Evolutionary conservation across 2,113 vertebrate genomes (phyloP), one percentile per base, ranked within the genome.

Genomic region (Lasiurus cinereus): DNA sequence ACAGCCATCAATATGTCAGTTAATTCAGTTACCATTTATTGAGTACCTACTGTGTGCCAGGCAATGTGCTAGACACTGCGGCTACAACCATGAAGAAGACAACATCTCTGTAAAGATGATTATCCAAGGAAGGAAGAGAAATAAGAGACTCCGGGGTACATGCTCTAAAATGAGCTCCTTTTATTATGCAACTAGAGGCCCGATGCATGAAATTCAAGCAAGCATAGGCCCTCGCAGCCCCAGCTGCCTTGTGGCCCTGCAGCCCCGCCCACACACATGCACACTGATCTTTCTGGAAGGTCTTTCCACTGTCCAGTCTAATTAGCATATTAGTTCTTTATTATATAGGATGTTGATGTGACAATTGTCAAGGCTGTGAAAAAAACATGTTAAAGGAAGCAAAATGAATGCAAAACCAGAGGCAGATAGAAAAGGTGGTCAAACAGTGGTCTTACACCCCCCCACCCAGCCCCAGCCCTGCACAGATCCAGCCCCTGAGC

Each of bases 371-470:
- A 29, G 43, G 62, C 66, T 52, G 18, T 36, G 50, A 76, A 50
- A 4, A 56, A 48, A 73, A 92, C 24, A 22, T 18, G 5, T 2
- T 80, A n/a, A 74, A 82, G 36, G 52, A 76, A 83, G 29, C 66
- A 67, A 11, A 64, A 7, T 36, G 31, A 92, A 82, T 67, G 10
- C 16, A 83, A 84, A 64, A 84, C 22, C 9, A 11, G 2, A 67
- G 15, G 22, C 64, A 73, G 24, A 48, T 2, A 74, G 43, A 14
- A 27, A 59, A 27, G 8, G 22, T 13, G 6, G 13, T 31, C 29
- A 50, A 52, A 72, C 2, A 1, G 18, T 69, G 18, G 9, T 29
- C 73, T 5, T 15, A 22, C 1, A 43, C 3, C 0, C 3, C 0
- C 15, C 22, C 0, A 62, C 14, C 2, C 9, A 77, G 19, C 4